Percentiles rank a stretch among this genome's conserved stretches.
These are phyloP conservation scores for Promerops cafer DNA, from an alignment of 2,113 vertebrate species.

Conservation along the genomic window DNA sequence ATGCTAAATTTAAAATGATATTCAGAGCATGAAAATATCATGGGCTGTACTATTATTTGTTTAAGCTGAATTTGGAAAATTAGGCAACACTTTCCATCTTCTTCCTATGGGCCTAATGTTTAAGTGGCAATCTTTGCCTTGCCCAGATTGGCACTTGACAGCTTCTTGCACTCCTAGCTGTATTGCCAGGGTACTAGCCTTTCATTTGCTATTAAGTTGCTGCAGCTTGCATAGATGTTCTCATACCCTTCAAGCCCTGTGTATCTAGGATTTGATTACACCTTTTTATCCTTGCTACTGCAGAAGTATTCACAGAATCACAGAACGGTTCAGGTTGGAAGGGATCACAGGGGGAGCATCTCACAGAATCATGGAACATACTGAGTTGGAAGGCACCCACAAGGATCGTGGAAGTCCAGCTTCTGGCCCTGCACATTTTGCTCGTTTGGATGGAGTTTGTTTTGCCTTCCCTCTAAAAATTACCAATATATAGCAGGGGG, in stretches of 20 bases:
- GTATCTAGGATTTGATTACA: not conserved
- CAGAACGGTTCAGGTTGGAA: not conserved
- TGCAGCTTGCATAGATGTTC: not conserved
- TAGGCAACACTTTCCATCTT: not conserved
- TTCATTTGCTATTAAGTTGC: not conserved
- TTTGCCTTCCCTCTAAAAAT: not conserved
- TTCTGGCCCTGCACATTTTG: not conserved
- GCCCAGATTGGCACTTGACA: not conserved
- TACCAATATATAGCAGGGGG: not conserved
- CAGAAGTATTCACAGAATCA: not conserved
- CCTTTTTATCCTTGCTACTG: not conserved
- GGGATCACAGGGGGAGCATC: not conserved
- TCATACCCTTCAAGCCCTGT: not conserved
- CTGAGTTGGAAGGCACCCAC: not conserved
- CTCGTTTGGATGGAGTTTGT: not conserved
- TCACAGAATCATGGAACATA: not conserved
- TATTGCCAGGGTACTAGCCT: not conserved
- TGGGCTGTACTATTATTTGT: not conserved
- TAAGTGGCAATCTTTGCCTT: not conserved
- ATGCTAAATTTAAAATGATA: not conserved
- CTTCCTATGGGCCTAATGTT: not conserved
- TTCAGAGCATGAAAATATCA: not conserved
- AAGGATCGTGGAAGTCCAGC: too few species aligned
- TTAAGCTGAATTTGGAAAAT: not conserved
- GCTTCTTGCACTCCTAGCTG: not conserved